Evolutionary conservation across 2,888 invertebrate species (phyloP).

Genomic region (Synergus itoensis): DNA sequence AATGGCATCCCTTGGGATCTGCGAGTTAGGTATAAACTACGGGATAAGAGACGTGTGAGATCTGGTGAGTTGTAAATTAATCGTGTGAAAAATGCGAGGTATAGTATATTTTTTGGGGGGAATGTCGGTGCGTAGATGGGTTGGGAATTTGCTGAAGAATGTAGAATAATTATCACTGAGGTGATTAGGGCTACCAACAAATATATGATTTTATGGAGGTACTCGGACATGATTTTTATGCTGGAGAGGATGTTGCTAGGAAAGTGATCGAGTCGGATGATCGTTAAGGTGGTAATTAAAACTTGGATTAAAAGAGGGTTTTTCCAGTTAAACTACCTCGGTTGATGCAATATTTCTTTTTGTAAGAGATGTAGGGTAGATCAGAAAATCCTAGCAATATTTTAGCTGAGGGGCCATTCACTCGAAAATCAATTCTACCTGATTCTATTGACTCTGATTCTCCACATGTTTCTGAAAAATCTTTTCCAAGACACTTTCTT

Average conservation of each 20-base stretch:
- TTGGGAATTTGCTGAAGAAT: neutral
- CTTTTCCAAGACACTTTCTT: neutral
- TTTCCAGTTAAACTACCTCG: neutral
- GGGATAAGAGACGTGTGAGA: conserved; percentile 5
- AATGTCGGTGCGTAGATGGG: neutral
- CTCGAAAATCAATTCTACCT: too few relatives aligned
- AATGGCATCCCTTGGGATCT: neutral
- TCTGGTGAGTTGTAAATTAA: conserved; percentile 7
- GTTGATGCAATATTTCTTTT: neutral
- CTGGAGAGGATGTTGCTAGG: neutral
- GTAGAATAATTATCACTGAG: neutral
- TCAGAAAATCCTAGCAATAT: too few relatives aligned
- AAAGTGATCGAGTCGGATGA: neutral
- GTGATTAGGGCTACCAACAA: neutral
- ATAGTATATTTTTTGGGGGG: neutral
- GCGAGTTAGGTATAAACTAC: neutral
- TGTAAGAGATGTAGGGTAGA: too few relatives aligned
- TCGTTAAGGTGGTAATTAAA: neutral
- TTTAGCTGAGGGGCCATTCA: too few relatives aligned
- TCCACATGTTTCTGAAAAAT: too few relatives aligned
- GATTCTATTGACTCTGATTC: too few relatives aligned
- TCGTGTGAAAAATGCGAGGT: neutral
- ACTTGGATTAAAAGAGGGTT: neutral
- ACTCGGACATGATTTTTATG: neutral
- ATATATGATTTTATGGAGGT: conserved; percentile 4